Evolutionary conservation across 2,113 vertebrate species (phyloP).

Genomic region (Corythornis madagascariensis): DNA sequence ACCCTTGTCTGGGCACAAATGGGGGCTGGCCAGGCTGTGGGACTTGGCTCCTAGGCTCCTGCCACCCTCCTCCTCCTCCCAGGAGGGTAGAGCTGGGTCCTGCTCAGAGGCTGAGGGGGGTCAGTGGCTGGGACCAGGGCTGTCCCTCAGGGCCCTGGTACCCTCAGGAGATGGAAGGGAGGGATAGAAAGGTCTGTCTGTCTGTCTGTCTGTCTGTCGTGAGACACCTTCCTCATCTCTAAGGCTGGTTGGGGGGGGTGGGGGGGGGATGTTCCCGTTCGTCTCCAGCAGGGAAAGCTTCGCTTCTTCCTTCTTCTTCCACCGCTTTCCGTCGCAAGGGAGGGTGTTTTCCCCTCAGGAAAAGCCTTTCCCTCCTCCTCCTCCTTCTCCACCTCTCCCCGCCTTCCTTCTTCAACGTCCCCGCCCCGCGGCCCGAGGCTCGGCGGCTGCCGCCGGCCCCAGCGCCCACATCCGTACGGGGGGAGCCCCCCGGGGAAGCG

Average conservation of each 20-base stretch:
- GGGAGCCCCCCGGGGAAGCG: neutral
- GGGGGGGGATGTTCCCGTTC: no score
- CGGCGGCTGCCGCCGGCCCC: neutral
- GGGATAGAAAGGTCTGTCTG: no score
- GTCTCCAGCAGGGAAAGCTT: neutral
- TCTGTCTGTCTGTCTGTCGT: no score
- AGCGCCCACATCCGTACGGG: neutral
- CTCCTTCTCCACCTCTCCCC: no score
- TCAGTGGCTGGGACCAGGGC: neutral
- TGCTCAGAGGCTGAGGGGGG: neutral
- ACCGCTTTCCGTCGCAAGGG: neutral
- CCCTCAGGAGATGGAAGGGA: neutral
- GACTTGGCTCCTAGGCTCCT: neutral
- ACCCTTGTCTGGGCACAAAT: neutral
- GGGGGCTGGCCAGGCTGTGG: neutral
- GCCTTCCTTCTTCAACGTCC: neutral
- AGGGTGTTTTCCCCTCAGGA: neutral
- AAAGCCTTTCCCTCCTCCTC: no score
- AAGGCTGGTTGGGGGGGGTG: no score
- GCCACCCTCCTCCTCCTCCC: neutral
- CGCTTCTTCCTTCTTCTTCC: neutral
- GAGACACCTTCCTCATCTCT: neutral
- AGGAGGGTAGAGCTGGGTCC: neutral
- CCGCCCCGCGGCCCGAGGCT: neutral
- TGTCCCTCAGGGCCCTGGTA: neutral